A percentile compares a stretch with the other conserved stretches of the same genome.
phyloP scores from a whole-genome alignment of 2,797 vertebrate genomes.

The Sarcophilus harrisii region DNA sequence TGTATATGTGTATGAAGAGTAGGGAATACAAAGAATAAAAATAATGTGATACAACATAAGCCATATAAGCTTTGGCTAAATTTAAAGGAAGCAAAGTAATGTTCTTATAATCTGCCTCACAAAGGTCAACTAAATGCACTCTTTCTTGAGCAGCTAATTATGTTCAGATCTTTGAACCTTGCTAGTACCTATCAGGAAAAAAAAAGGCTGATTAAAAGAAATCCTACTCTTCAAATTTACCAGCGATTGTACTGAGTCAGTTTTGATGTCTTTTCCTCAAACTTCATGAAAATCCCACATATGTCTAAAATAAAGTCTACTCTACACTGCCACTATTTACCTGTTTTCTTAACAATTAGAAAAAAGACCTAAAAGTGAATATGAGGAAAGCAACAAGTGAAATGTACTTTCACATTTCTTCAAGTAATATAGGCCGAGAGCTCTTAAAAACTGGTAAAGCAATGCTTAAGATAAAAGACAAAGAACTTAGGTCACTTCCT shows the following conservation, averaged over 20 bases:
- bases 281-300: neutral
- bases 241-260: neutral
- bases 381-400: neutral
- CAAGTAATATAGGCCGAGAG: neutral
- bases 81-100: neutral
- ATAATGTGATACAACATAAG: neutral
- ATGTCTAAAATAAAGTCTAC: neutral
- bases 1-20: neutral
- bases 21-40: neutral
- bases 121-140: neutral
- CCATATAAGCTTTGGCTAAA: neutral
- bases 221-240: neutral
- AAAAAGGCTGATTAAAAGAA: neutral
- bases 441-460: neutral
- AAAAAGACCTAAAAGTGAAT: neutral
- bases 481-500: neutral
- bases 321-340: neutral
- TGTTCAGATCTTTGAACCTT: slow-evolving; percentile 18
- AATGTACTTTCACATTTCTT: neutral
- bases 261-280: neutral
- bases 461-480: neutral
- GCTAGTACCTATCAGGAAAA: neutral
- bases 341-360: neutral
- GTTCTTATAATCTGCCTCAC: neutral
- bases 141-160: neutral